Evolutionary conservation across 1,140 invertebrate genomes (phyloP), one percentile per base, ranked within the genome.

Genomic region (Asbolus verrucosus): DNA sequence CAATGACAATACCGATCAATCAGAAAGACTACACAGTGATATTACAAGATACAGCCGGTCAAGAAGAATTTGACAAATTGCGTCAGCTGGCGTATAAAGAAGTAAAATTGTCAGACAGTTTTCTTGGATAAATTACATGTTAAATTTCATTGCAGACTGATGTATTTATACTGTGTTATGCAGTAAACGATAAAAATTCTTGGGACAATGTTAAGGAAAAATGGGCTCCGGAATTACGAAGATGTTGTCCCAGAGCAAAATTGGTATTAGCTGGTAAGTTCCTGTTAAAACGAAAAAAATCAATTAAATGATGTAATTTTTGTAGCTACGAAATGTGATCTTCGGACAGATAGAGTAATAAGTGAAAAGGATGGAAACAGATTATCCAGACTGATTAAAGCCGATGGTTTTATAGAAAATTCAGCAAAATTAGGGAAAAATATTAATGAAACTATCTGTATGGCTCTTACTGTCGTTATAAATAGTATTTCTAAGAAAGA

Each of bases 121-220:
- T 59, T 33, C 39, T 15, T 19, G 18, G 13, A 33, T n/a, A 67
- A 62, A 41, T 39, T 65, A 15, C 50, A 60, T 16, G 2, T 6
- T 15, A 19, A 30, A 30, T 71, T 21, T 65, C n/a, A 16, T 75
- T 96, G 74, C 94, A 98, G 84, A 98, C 96, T 19, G 96, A 98
- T 84, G 96, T 98, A 46, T 98, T 99, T 84, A 88, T 98, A 39
- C 94, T 98, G 81, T 98, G 97, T 83, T 99, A 98, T 84, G 97
- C 96, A 30, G 84, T 99, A 69, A 95, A 98, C 6, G 98, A 98
- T 84, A 96, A 96, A 46, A 94, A 95, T 9, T 98, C 96, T 74
- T 99, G 98, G 85, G 96, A 98, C 84, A 99, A 99, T 84, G 96
- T 99, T 33, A 86, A 95, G 77, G 95, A 96, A 83, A 97, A 97